Evolutionary conservation across 2,888 invertebrate species (phyloP).

Genomic region (Xanthia togata): DNA sequence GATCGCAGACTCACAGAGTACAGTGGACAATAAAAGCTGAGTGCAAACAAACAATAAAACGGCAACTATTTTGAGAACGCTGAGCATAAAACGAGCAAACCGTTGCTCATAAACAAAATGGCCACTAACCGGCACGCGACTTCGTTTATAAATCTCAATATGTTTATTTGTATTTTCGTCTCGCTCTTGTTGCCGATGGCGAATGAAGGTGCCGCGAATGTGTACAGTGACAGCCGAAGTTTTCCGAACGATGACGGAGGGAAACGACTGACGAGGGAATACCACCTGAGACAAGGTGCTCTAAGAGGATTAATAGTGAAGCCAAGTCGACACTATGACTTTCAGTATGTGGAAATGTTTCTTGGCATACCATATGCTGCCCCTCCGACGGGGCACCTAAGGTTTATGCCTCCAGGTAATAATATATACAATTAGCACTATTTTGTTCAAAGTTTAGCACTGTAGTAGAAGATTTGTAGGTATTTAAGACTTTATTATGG

Average conservation of each 20-base stretch:
- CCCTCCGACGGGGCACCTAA: conserved; percentile 93
- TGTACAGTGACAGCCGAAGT: conserved; percentile 80
- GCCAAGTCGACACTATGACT: conserved; percentile 91
- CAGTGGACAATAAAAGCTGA: conserved; percentile 78
- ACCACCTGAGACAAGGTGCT: conserved; percentile 92
- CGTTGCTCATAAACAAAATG: conserved; percentile 86
- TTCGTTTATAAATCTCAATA: conserved; percentile 85
- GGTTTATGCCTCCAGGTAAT: conserved; percentile 96
- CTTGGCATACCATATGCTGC: conserved; percentile 96
- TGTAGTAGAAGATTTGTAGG: conserved; percentile 1
- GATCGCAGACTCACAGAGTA: conserved; percentile 70
- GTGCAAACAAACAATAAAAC: conserved; percentile 85
- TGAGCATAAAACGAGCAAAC: conserved; percentile 80
- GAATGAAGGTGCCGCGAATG: conserved; percentile 81
- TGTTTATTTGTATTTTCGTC: conserved; percentile 89
- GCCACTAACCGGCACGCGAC: conserved; percentile 86
- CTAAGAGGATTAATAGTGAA: conserved; percentile 93
- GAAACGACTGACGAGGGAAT: conserved; percentile 89
- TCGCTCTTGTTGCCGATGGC: conserved; percentile 86
- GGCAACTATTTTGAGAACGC: conserved; percentile 81
- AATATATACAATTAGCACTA: background rate
- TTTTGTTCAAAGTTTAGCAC: too few species aligned
- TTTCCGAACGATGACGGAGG: conserved; percentile 80
- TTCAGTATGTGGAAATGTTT: conserved; percentile 93
- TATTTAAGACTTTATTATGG: conserved; percentile 16